Conservation (phyloP, 2,113 vertebrate species). For the Prunella fulvescens region DNA sequence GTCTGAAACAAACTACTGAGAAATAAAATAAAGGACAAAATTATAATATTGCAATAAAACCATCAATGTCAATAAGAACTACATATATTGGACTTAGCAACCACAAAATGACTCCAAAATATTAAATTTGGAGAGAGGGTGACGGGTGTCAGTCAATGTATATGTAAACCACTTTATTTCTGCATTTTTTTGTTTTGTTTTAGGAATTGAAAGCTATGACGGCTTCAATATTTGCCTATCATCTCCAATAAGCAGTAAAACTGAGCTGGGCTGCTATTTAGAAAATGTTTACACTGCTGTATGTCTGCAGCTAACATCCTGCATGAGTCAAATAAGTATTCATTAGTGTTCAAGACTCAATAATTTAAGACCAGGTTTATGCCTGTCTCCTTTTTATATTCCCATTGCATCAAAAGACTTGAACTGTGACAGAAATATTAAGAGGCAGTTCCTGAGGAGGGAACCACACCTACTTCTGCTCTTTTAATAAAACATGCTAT, state of each 20-base stretch:
- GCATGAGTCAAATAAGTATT: not conserved
- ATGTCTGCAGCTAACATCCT: not conserved
- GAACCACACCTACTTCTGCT: not conserved
- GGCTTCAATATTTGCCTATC: not conserved
- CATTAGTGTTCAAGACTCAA: not conserved
- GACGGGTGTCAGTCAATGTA: accelerated
- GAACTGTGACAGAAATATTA: not conserved
- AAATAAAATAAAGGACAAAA: not conserved
- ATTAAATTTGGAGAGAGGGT: not conserved
- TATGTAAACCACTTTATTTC: not conserved
- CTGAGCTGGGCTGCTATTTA: not conserved
- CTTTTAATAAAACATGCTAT: not conserved
- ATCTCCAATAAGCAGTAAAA: not conserved
- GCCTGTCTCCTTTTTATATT: not conserved
- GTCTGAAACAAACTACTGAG: not conserved
- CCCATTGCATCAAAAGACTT: not conserved
- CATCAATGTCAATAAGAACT: not conserved
- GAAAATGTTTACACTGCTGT: not conserved
- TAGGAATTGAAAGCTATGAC: not conserved
- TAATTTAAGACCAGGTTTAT: not conserved
- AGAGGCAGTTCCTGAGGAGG: not conserved
- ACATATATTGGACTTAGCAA: not conserved
- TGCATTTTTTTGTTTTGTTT: not conserved
- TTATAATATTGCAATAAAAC: not conserved
- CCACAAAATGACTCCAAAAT: not conserved